Evolutionary conservation across 2,888 invertebrate genomes (phyloP).

Genomic region (Papilio gigon): DNA sequence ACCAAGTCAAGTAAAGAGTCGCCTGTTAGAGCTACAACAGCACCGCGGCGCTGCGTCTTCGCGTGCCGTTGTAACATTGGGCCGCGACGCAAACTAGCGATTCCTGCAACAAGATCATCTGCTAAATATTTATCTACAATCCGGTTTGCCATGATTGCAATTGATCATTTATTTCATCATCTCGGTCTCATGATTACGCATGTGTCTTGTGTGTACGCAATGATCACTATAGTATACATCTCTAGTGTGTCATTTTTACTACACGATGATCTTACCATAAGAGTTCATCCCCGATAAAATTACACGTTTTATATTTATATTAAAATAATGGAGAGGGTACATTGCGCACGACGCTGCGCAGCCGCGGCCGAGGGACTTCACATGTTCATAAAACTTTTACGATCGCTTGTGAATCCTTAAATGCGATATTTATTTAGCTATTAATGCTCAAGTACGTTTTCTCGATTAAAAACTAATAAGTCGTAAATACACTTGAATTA

Average conservation of each 20-base stretch:
- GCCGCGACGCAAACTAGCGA: not conserved
- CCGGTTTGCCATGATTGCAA: conserved; percentile 14
- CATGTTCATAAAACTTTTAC: conserved; percentile 29
- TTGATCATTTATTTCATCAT: conserved; percentile 29
- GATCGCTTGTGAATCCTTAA: conserved; percentile 23
- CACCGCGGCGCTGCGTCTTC: not conserved
- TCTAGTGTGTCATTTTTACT: not conserved
- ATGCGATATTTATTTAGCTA: conserved; percentile 25
- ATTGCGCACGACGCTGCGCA: not conserved
- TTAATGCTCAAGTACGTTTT: conserved; percentile 24
- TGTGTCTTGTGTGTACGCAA: conserved; percentile 2
- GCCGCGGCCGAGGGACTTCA: not conserved
- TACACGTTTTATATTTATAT: no score
- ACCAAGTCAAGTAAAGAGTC: no score
- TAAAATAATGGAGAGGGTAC: no score
- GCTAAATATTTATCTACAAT: conserved; percentile 5
- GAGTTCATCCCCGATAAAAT: no score
- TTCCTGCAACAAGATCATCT: conserved; percentile 4
- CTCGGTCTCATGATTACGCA: conserved; percentile 2
- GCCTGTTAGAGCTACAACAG: no score
- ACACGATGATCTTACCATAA: no score
- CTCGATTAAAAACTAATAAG: conserved; percentile 16
- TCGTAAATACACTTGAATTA: not conserved
- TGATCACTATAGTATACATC: not conserved
- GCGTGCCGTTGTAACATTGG: conserved; percentile 34